phyloP scores from a whole-genome alignment of 53 echinoderm and acorn worm species.

The Arbacia lixula region DNA sequence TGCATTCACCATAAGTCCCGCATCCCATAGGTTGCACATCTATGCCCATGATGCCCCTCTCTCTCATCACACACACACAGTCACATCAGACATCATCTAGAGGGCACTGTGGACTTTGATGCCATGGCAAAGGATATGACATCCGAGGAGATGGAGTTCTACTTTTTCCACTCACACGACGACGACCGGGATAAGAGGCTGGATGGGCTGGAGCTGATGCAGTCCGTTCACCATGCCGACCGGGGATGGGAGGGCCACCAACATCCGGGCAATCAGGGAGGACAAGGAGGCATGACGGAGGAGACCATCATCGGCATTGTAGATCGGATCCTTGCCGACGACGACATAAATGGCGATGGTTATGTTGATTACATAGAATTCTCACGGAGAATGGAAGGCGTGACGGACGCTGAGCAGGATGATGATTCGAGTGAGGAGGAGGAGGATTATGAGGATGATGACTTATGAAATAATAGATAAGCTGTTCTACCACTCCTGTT shows the following conservation, averaged over 20 bases:
- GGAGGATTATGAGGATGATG: neutral
- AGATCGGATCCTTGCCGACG: constrained; percentile 60
- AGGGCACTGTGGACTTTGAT: constrained; percentile 62
- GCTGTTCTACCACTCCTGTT: too few relatives aligned
- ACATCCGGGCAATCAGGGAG: neutral
- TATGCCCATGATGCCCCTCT: too few relatives aligned
- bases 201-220: constrained; percentile 82
- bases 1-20: too few relatives aligned
- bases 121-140: constrained; percentile 50
- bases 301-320: constrained; percentile 63
- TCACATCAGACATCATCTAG: constrained; percentile 67
- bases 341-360: constrained; percentile 70
- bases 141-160: constrained; percentile 67
- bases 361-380: constrained; percentile 80
- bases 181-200: constrained; percentile 67
- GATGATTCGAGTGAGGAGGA: neutral
- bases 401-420: neutral
- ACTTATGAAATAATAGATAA: neutral
- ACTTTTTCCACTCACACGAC: constrained; percentile 82
- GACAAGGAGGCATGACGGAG: constrained; percentile 33
- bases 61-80: too few relatives aligned
- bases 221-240: constrained; percentile 69
- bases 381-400: constrained; percentile 39
- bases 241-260: neutral
- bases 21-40: too few relatives aligned